Evolutionary conservation across 2,797 vertebrate species (phyloP).

Genomic region (Pterois miles): DNA sequence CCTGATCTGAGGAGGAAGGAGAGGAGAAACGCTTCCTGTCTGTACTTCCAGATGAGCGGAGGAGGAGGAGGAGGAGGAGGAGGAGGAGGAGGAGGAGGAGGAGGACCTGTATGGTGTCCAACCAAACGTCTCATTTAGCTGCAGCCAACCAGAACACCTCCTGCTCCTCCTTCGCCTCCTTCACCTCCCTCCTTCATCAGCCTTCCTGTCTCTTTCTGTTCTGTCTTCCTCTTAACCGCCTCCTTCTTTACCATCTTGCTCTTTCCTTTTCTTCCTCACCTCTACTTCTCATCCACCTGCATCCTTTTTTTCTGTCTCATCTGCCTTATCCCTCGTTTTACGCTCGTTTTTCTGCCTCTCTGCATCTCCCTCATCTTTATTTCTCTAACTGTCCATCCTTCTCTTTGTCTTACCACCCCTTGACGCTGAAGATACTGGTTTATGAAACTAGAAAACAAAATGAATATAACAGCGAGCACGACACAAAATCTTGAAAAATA

Average conservation of each 20-base stretch:
- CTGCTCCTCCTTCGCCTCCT: background rate
- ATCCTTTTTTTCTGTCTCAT: background rate
- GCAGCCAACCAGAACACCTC: conserved; percentile 56
- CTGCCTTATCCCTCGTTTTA: background rate
- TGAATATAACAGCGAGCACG: too few relatives aligned
- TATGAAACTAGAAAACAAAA: too few relatives aligned
- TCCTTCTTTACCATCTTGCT: background rate
- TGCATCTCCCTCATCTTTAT: background rate
- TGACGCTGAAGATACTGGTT: too few relatives aligned
- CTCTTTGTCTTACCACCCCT: background rate
- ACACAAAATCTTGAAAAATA: too few relatives aligned
- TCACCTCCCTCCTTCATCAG: background rate
- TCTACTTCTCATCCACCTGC: background rate
- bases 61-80: background rate
- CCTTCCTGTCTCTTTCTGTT: too few relatives aligned
- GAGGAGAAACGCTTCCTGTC: background rate
- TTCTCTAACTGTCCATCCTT: background rate
- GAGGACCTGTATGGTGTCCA: conserved; percentile 42
- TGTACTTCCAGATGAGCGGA: background rate
- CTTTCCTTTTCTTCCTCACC: background rate
- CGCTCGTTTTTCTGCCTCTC: background rate
- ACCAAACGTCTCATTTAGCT: conserved; percentile 57
- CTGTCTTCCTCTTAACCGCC: background rate
- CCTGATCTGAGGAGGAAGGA: background rate
- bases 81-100: conserved; percentile 40